Evolutionary conservation across 2,888 invertebrate species (phyloP), one percentile per base, ranked within the genome.

Genomic region (Rhabditoides inermis): DNA sequence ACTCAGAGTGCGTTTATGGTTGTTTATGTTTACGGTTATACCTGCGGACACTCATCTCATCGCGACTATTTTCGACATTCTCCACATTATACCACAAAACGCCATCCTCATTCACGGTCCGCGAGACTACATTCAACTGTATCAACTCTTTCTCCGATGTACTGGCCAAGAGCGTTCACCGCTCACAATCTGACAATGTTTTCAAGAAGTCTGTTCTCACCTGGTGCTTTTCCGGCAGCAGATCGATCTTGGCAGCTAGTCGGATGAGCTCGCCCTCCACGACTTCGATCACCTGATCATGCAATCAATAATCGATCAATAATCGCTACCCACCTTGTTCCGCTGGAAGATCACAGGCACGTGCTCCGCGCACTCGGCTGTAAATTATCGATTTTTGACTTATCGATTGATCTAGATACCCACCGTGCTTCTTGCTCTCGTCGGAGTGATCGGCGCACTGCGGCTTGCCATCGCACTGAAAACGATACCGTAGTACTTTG

Each of bases 401-500:
- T 18, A 12, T n/a, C n/a, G 12, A 3, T 32, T 32, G 3, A 2
- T 47, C 5, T 47, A 12, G 5, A 5, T 6, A 2, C 23, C 3
- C 28, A 62, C 62, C 68, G 30, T 63, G 60, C 20, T 54, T 53
- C 23, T 52, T 83, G 45, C 82, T 80, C 79, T 95, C 94, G 76
- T 94, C 94, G 0, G 87, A 88, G 10, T 84, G 84, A 76, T 94
- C 94, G 0, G 84, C 85, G 76, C 94, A 94, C 78, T 94, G 92
- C 69, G 87, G 84, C 67, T 90, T 88, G 1, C 86, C 85, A 77
- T 94, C 92, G 76, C 94, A 94, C 23, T 63, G 51, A 28, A 35
- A 44, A n/a, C 10, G 20, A 39, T n/a, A n/a, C 22, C n/a, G 20
- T 39, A n/a, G 10, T 12, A 10, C 22, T 2, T 20, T 39, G 7